Conservation (phyloP, 2,797 vertebrate genomes). For the Artibeus lituratus region DNA sequence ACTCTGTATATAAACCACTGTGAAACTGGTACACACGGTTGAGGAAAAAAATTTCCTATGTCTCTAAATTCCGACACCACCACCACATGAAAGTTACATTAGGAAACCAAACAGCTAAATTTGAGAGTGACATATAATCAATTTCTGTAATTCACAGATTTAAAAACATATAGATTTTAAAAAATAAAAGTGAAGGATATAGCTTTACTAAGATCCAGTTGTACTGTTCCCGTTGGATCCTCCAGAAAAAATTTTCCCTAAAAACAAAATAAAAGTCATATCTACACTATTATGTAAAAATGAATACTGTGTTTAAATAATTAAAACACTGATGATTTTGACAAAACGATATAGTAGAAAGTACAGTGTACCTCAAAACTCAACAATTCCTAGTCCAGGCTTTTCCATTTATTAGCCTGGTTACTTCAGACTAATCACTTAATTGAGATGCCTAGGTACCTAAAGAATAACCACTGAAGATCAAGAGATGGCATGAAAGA, state of each 20-base stretch:
- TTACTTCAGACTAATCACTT: neutral
- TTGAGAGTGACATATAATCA: neutral
- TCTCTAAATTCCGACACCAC: neutral
- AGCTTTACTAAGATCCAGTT: slow-evolving; percentile 94
- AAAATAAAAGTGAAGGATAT: slow-evolving; percentile 91
- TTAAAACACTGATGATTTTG: neutral
- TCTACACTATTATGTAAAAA: slow-evolving; percentile 1
- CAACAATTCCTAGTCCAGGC: neutral
- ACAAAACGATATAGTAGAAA: neutral
- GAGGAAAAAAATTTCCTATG: slow-evolving; percentile 76
- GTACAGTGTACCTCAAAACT: neutral
- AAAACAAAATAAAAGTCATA: slow-evolving; percentile 63
- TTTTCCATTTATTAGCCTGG: neutral
- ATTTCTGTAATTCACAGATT: slow-evolving; percentile 2
- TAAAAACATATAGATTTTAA: slow-evolving; percentile 69
- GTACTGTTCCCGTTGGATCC: slow-evolving; percentile 94
- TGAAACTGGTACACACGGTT: slow-evolving; percentile 93
- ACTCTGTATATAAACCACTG: slow-evolving; percentile 97
- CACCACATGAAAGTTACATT: neutral
- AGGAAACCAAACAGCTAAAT: neutral
- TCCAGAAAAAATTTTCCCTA: slow-evolving; percentile 97
- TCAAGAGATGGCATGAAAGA: neutral
- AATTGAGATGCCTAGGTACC: neutral
- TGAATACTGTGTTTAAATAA: slow-evolving; percentile 30
- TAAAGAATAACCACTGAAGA: neutral